Percentiles rank a stretch among this genome's conserved stretches.
Conservation (phyloP, 2,113 vertebrate species). For the Dryoscopus gambensis region DNA sequence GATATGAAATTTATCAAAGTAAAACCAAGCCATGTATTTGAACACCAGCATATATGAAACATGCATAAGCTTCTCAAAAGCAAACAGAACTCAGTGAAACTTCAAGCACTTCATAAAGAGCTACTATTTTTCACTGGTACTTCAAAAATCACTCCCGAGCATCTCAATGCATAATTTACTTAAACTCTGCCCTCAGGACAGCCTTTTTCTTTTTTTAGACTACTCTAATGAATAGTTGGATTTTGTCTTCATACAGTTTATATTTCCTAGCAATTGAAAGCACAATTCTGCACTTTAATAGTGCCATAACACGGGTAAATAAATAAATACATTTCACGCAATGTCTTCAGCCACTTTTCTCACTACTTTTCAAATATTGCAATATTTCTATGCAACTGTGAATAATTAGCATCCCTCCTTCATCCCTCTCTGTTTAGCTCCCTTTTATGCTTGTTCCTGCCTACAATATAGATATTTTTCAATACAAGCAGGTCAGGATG, state of each 20-base stretch:
- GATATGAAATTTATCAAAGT: neutral
- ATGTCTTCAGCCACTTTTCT: neutral
- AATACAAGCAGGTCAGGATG: neutral
- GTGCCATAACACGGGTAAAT: neutral
- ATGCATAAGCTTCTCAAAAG: neutral
- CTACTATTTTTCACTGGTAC: neutral
- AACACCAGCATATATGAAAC: neutral
- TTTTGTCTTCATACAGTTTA: neutral
- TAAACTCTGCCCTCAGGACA: neutral
- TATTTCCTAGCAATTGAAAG: neutral
- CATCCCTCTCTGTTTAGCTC: neutral
- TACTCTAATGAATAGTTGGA: neutral
- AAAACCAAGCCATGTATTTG: neutral
- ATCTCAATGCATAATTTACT: neutral
- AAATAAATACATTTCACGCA: neutral
- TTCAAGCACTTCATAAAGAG: neutral
- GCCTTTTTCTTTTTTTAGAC: neutral
- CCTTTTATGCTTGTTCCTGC: neutral
- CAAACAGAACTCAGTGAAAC: neutral
- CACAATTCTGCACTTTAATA: neutral
- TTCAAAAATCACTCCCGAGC: neutral
- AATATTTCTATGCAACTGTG: neutral
- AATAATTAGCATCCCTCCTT: neutral
- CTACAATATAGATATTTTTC: neutral
- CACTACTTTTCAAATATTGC: neutral